Percentiles rank a stretch among this genome's conserved stretches.
Conservation (phyloP, 2,888 invertebrate species). For the Meandrusa payeni region DNA sequence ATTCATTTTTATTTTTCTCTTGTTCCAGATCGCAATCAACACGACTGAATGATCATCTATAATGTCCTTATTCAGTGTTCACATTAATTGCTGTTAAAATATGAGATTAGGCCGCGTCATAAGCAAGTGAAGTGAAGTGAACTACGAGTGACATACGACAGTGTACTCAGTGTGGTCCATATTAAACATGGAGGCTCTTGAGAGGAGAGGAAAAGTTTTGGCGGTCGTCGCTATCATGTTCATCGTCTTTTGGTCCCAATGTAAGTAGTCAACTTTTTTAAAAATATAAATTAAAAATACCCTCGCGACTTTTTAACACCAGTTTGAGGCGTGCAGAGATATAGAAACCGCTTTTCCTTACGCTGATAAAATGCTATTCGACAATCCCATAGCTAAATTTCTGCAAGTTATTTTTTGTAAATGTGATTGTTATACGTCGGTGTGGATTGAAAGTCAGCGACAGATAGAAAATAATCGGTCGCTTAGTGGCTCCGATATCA, state of each 20-base stretch:
- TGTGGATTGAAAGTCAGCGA: no score
- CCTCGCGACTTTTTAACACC: no score
- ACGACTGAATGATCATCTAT: not conserved
- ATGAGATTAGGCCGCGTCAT: slow-evolving; percentile 11
- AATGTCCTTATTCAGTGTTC: slow-evolving; percentile 13
- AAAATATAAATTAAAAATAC: no score
- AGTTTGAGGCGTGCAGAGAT: no score
- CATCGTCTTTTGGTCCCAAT: slow-evolving; percentile 61
- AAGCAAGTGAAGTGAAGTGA: slow-evolving; percentile 27
- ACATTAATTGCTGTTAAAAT: slow-evolving; percentile 8
- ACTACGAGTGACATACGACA: slow-evolving; percentile 10
- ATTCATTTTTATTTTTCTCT: slow-evolving; percentile 6
- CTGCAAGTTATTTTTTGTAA: no score
- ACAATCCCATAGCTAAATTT: no score
- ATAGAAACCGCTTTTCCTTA: no score
- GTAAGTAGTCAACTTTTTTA: no score
- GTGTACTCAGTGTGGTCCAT: slow-evolving; percentile 18
- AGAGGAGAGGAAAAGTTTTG: slow-evolving; percentile 54
- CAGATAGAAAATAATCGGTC: no score
- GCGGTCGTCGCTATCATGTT: slow-evolving; percentile 49
- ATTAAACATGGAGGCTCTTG: slow-evolving; percentile 68
- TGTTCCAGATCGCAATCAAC: slow-evolving; percentile 17
- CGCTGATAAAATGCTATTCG: no score
- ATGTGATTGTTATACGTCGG: no score
- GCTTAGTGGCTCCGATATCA: no score